Evolutionary conservation across 2,113 vertebrate genomes (phyloP), one percentile per base, ranked within the genome.

Genomic region (Nymphicus hollandicus): DNA sequence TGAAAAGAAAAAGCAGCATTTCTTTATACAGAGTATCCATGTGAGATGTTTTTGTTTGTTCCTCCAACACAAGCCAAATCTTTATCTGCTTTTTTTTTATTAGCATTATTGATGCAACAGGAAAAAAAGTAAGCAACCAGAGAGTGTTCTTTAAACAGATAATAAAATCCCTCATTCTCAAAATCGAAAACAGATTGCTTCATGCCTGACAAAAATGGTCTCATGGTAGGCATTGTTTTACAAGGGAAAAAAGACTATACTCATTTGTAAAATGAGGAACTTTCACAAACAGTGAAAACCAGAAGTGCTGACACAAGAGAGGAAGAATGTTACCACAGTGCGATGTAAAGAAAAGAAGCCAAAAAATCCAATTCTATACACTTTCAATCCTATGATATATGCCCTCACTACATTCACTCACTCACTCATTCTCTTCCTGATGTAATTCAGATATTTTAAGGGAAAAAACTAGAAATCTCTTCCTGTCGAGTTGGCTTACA

Each of bases 201-300:
- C 90, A 97, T 93, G 49, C 29, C 92, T 94, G 69, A 91, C 94
- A 94, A 96, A 94, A 86, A 85, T 69, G 64, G 89, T 93, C 97
- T 96, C 96, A 95, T 86, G 58, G 4, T 94, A 93, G 84, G 97
- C 96, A 97, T 96, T 96, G 94, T 97, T 97, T 97, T 97, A 97
- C 93, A 95, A 97, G 85, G 89, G 89, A 87, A 97, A 93, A 93
- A 97, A 96, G 91, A 87, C 69, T 86, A 94, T 89, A 95, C 97
- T 96, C 92, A 95, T 95, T 92, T 96, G 87, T 97, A 95, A 98
- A 98, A 97, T 97, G 95, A 96, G 97, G 98, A 98, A 98, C 97
- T 98, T 98, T 96, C 97, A 98, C 96, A 97, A 98, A 96, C 89
- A 97, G 96, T 97, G 94, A 98, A 98, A 98, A 97, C 95, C 94